These are phyloP conservation scores for Poecilia picta DNA, from an alignment of 2,797 vertebrate genomes.

Conservation along the genomic window DNA sequence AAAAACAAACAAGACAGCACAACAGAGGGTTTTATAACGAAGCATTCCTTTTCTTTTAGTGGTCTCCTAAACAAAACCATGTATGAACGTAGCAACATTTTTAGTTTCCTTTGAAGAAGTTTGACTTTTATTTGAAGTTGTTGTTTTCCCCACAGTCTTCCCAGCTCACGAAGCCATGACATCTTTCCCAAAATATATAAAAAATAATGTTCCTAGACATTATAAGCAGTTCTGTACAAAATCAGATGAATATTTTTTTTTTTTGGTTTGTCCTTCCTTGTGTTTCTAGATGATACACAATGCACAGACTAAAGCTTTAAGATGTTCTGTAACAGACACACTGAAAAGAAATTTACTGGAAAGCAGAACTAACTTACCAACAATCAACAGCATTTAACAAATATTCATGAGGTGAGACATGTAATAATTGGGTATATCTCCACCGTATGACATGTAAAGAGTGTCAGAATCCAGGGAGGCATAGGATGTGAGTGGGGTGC, in stretches of 20 bases:
- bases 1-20: neutral
- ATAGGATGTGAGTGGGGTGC: conserved; percentile 51
- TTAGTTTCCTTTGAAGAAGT: neutral
- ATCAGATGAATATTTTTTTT: too few species aligned
- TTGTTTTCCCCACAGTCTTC: neutral
- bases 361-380: neutral
- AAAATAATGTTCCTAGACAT: neutral
- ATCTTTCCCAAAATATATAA: neutral
- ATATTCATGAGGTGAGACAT: neutral
- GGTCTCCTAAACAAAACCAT: conserved; percentile 3
- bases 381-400: neutral
- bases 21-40: neutral
- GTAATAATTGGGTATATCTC: neutral
- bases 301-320: neutral
- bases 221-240: neutral
- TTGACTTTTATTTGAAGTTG: neutral
- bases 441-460: conserved; percentile 4
- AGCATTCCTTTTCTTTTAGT: conserved; percentile 1
- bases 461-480: conserved; percentile 31
- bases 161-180: neutral
- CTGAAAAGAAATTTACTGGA: neutral
- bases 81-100: neutral
- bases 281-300: neutral
- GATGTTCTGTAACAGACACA: neutral
- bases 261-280: neutral